These are phyloP conservation scores for Tinamus major DNA, from an alignment of 2,797 vertebrate genomes.

Conservation along the genomic window DNA sequence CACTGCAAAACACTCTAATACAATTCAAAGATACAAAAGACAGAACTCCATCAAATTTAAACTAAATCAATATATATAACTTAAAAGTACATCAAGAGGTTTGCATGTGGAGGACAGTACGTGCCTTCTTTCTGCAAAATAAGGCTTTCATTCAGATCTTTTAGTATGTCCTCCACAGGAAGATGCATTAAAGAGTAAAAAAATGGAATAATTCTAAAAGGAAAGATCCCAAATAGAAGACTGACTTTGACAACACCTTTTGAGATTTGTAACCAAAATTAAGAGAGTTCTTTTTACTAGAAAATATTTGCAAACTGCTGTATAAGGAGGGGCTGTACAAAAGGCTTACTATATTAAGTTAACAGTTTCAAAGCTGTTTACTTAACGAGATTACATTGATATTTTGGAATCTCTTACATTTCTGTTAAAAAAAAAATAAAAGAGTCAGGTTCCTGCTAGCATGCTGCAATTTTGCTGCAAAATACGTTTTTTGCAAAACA, in stretches of 20 bases:
- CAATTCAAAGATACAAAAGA: conserved; percentile 32
- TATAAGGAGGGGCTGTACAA: not conserved
- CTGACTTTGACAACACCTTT: not conserved
- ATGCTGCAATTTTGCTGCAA: not conserved
- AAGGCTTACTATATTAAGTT: not conserved
- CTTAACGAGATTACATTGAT: not conserved
- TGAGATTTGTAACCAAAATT: not conserved
- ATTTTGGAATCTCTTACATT: not conserved
- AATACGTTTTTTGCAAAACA: not conserved
- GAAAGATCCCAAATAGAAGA: not conserved
- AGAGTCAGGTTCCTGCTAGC: not conserved
- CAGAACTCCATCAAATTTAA: conserved; percentile 32
- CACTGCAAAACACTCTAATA: conserved; percentile 32
- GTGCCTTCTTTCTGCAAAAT: not conserved
- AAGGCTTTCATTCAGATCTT: not conserved
- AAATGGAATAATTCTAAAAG: not conserved
- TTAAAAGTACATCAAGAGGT: not conserved
- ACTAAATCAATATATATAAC: not conserved
- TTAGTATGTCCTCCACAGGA: not conserved
- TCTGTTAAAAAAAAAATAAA: not conserved
- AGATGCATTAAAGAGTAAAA: not conserved
- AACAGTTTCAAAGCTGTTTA: not conserved
- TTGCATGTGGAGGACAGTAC: not conserved
- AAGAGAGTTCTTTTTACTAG: not conserved
- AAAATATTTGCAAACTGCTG: not conserved